Evolutionary conservation across 1,140 invertebrate genomes (phyloP).

Genomic region (Drosophila nannoptera): DNA sequence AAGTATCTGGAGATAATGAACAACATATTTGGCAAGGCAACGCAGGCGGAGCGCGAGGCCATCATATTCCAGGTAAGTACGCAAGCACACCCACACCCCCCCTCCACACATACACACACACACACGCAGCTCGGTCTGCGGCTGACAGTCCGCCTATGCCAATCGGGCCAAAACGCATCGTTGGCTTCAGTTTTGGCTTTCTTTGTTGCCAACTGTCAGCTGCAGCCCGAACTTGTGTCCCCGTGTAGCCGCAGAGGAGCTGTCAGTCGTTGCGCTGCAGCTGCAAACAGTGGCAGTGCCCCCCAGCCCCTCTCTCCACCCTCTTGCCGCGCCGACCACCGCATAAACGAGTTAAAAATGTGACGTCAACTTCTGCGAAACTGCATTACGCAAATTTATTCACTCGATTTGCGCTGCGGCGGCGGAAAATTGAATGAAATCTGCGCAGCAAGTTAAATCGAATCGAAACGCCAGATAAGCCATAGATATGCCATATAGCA

Average conservation of each 20-base stretch:
- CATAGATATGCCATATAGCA: background rate
- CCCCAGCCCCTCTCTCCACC: background rate
- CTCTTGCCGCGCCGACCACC: background rate
- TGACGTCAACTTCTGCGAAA: slow-evolving; percentile 48
- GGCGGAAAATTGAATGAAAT: slow-evolving; percentile 50
- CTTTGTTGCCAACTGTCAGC: slow-evolving; percentile 24
- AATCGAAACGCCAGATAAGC: background rate
- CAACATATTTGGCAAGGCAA: slow-evolving; percentile 92
- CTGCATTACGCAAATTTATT: slow-evolving; percentile 57
- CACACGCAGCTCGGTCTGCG: background rate
- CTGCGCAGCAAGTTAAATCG: slow-evolving; percentile 4
- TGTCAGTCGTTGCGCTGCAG: slow-evolving; percentile 2
- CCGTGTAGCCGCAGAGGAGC: slow-evolving; percentile 5
- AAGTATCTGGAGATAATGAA: slow-evolving; percentile 92
- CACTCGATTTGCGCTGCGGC: slow-evolving; percentile 32
- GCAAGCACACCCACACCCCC: background rate
- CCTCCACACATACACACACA: background rate
- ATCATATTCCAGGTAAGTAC: slow-evolving; percentile 92
- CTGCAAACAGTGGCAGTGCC: background rate
- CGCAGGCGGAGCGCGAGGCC: slow-evolving; percentile 89
- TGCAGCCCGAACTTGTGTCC: slow-evolving; percentile 8
- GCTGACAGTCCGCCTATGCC: slow-evolving; percentile 1
- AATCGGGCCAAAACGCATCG: slow-evolving; percentile 24
- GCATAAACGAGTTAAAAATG: slow-evolving; percentile 49
- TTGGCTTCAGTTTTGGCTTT: background rate